Base-by-base conservation (phyloP, 2,797 vertebrate species). In the Crax fasciolata region DNA sequence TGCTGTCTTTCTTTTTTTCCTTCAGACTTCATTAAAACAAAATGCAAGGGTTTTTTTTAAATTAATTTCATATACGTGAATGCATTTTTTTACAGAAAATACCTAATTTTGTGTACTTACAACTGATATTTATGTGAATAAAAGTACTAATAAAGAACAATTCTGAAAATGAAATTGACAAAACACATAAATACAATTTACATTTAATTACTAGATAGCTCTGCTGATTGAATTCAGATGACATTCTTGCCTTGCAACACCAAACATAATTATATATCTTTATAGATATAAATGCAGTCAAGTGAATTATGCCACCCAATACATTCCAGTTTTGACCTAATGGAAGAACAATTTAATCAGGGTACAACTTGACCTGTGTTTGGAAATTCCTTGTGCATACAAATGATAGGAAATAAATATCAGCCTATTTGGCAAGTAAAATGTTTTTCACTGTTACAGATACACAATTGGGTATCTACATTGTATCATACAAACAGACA, bases 1-100 rank as follows among this genome's bases (percentile, higher is more conserved):
- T 25, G 3, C 6, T 57, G 21, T 9, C 8, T 0, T 1, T n/a
- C 41, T 46, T n/a, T 27, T 4, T 79, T 86, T 43, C 52, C 20
- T 94, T 92, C 28, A 52, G 43, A 17, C 24, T 95, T 90, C 18
- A 38, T 86, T 78, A 59, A 65, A 84, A 44, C 15, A 55, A 87
- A 84, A 32, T 38, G 6, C 1, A 3, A 5, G 11, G n/a, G 14
- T 6, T 19, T 77, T 62, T 73, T 61, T 55, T 38, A 39, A 78
- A 55, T 78, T 66, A 71, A 49, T 38, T 58, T 28, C 5, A 16
- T 52, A 11, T 46, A 67, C 17, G 21, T 38, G 28, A 83, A 30
- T 6, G 19, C 43, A 11, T 35, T 65, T 90, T 65, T 82, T 58
- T 73, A 63, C 6, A 43, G 43, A 66, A 86, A 58, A 80, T 11